Conservation (phyloP, 2,113 vertebrate genomes). For the Bubo bubo region DNA sequence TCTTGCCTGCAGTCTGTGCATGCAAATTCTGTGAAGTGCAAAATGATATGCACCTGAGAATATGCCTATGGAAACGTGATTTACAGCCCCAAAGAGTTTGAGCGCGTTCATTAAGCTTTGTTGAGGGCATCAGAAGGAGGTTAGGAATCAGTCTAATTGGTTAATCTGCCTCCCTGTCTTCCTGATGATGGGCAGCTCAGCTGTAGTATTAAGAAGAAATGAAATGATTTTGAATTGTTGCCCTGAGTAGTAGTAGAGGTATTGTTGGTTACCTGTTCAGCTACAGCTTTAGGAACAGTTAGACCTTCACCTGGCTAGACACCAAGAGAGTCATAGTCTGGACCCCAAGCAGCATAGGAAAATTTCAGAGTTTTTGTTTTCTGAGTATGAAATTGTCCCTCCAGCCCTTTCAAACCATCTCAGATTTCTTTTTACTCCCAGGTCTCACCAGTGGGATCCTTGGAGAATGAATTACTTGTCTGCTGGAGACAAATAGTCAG, state of each 20-base stretch:
- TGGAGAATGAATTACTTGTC: background rate
- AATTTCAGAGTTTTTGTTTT: background rate
- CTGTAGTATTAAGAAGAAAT: background rate
- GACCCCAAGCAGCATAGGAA: background rate
- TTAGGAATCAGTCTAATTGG: background rate
- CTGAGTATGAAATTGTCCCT: background rate
- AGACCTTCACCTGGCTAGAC: background rate
- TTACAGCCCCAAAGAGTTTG: background rate
- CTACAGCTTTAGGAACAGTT: background rate
- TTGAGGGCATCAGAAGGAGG: background rate
- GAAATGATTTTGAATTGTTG: background rate
- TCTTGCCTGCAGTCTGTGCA: background rate
- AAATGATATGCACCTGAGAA: background rate
- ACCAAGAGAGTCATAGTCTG: background rate
- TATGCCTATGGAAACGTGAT: background rate
- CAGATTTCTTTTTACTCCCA: background rate
- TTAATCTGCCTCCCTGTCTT: background rate
- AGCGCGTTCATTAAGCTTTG: fast-evolving
- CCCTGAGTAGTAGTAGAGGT: background rate
- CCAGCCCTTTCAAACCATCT: background rate
- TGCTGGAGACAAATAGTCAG: background rate
- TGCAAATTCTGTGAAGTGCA: background rate
- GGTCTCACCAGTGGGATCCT: background rate
- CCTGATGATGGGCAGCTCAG: background rate
- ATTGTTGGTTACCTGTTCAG: background rate